Evolutionary conservation across 2,797 vertebrate genomes (phyloP).

Genomic region (Malurus splendens): DNA sequence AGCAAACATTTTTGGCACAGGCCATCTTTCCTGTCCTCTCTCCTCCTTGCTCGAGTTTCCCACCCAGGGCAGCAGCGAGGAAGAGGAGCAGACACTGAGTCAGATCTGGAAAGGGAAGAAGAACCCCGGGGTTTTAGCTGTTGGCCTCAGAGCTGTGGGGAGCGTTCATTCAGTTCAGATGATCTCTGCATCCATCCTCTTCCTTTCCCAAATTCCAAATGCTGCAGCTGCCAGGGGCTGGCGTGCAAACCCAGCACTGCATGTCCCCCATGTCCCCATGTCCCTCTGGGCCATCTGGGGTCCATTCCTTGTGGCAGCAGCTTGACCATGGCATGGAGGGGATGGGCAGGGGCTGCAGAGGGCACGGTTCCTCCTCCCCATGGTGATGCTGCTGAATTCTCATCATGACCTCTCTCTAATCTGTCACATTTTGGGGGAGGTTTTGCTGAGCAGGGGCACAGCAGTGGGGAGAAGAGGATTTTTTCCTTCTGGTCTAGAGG

Average conservation of each 20-base stretch:
- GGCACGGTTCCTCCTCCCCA: neutral
- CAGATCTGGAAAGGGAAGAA: neutral
- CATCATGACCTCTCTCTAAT: neutral
- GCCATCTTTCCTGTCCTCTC: neutral
- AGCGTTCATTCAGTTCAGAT: neutral
- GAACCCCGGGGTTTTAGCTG: neutral
- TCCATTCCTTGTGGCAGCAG: fast-evolving
- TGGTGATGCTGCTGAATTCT: fast-evolving
- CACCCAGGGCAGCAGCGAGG: neutral
- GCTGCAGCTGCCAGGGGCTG: neutral
- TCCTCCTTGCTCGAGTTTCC: neutral
- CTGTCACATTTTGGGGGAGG: neutral
- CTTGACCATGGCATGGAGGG: fast-evolving
- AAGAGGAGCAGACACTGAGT: neutral
- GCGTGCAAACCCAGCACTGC: neutral
- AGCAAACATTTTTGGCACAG: neutral
- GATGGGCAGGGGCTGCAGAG: neutral
- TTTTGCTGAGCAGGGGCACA: too few species aligned
- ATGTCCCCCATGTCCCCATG: fast-evolving
- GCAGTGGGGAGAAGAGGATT: neutral
- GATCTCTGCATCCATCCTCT: neutral
- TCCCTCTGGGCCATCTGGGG: neutral
- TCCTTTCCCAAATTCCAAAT: fast-evolving
- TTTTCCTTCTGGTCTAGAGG: neutral
- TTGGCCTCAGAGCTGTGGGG: fast-evolving